phyloP scores from a whole-genome alignment of 2,113 vertebrate species.

The Eonycteris spelaea region DNA sequence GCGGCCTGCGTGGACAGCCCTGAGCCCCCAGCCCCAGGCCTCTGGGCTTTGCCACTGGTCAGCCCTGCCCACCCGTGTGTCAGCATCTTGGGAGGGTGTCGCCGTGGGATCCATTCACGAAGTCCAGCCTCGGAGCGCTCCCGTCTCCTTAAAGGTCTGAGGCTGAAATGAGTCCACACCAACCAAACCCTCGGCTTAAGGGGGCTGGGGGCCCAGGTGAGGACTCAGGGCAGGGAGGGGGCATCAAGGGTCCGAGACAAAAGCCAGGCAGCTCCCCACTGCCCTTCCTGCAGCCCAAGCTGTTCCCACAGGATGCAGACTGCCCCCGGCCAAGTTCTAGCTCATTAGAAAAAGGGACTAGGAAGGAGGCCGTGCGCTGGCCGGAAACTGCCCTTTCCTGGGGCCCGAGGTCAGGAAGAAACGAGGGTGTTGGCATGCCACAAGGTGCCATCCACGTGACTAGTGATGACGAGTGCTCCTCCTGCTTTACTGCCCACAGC shows the following conservation, averaged over 20 bases:
- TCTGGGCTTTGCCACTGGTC: neutral
- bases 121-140: neutral
- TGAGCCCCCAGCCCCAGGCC: too few relatives aligned
- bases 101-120: neutral
- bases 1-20: rapidly evolving
- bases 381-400: neutral
- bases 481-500: neutral
- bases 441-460: rapidly evolving
- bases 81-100: neutral
- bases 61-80: neutral
- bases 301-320: neutral
- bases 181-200: neutral
- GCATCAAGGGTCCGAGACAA: neutral
- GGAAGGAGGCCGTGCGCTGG: neutral
- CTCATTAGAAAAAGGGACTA: neutral
- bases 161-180: neutral
- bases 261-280: neutral
- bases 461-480: rapidly evolving
- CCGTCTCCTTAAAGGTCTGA: neutral
- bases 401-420: rapidly evolving
- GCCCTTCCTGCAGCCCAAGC: neutral
- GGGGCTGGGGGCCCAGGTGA: neutral
- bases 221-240: neutral
- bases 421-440: rapidly evolving
- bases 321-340: neutral